phyloP scores from a whole-genome alignment of 2,888 invertebrate genomes.

The Acanthococcus lagerstroemiae region DNA sequence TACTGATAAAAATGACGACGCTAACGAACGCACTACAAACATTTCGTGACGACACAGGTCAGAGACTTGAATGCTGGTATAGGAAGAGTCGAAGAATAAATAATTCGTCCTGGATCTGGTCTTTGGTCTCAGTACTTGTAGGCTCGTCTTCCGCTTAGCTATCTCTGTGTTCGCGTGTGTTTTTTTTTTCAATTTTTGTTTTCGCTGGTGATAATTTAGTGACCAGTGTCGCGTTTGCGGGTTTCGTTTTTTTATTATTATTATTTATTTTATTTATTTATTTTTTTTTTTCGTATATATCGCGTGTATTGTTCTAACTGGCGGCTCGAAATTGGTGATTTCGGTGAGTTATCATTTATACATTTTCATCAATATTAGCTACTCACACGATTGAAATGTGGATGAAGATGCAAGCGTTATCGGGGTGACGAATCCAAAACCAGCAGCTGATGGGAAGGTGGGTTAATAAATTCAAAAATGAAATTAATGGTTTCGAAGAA shows the following conservation, averaged over 20 bases:
- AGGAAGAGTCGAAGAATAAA: conserved; percentile 11
- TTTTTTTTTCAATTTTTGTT: neutral
- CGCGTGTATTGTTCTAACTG: conserved; percentile 21
- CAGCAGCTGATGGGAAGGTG: too few species aligned
- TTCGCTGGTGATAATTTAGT: conserved; percentile 10
- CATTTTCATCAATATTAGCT: too few species aligned
- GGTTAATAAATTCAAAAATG: too few species aligned
- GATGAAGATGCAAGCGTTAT: too few species aligned
- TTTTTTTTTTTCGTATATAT: neutral
- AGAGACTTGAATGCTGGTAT: conserved; percentile 16
- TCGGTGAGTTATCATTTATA: too few species aligned
- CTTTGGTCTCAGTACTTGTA: conserved; percentile 9
- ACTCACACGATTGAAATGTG: too few species aligned
- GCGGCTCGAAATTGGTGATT: conserved; percentile 4
- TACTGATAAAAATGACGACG: conserved; percentile 11
- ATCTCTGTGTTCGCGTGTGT: conserved; percentile 17
- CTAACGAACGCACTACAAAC: neutral
- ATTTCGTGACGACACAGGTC: conserved; percentile 17
- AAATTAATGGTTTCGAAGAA: too few species aligned
- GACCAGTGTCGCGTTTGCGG: conserved; percentile 20
- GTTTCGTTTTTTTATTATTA: conserved; percentile 2
- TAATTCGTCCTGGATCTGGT: conserved; percentile 25
- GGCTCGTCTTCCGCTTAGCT: conserved; percentile 16
- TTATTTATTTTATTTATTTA: neutral
- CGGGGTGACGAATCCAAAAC: too few species aligned